Conservation (phyloP, 2,797 vertebrate species). For the Neoniphon sammara region DNA sequence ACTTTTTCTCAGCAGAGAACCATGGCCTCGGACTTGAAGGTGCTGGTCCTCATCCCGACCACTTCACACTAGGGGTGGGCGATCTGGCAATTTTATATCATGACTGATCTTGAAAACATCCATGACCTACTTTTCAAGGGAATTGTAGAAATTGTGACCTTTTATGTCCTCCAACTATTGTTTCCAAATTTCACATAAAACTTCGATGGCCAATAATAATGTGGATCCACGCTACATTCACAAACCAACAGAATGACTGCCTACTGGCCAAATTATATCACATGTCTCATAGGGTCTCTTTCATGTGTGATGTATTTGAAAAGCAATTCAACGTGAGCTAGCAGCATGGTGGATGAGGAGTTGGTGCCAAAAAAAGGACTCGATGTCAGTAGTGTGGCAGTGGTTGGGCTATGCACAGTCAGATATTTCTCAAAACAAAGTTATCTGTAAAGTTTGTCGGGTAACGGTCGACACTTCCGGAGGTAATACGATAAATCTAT, state of each 20-base stretch:
- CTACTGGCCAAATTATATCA: too few relatives aligned
- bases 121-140: not conserved
- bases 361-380: not conserved
- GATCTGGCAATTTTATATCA: too few relatives aligned
- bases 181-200: slow-evolving; percentile 10
- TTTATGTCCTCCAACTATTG: not conserved
- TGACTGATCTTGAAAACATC: too few relatives aligned
- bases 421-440: not conserved
- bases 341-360: slow-evolving; percentile 1
- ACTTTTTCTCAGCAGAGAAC: too few relatives aligned
- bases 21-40: too few relatives aligned
- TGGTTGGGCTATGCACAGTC: slow-evolving; percentile 1
- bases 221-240: too few relatives aligned
- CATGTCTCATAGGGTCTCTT: too few relatives aligned
- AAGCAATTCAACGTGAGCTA: slow-evolving; percentile 13
- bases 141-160: not conserved
- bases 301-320: not conserved
- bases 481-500: not conserved
- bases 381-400: slow-evolving; percentile 1
- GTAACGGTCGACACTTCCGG: not conserved
- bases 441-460: not conserved
- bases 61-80: too few relatives aligned
- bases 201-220: not conserved
- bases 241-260: too few relatives aligned
- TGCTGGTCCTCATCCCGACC: too few relatives aligned